Percentiles rank a stretch among this genome's conserved stretches.
Evolutionary conservation across 2,888 invertebrate genomes (phyloP).

Genomic region (Neoscelio sp.): DNA sequence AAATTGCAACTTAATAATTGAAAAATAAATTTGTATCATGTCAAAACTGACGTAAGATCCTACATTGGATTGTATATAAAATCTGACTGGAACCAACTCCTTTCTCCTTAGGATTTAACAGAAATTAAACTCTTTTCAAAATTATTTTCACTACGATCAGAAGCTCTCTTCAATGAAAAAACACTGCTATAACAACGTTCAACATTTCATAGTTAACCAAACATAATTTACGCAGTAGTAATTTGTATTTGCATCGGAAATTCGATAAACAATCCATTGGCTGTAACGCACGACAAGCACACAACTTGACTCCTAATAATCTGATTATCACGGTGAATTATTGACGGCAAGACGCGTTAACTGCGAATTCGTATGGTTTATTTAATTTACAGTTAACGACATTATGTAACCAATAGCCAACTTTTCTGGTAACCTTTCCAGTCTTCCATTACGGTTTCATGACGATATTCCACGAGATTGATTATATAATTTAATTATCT

Average conservation of each 20-base stretch:
- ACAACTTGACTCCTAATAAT: slow-evolving; percentile 32
- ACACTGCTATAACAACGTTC: slow-evolving; percentile 11
- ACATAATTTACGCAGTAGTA: slow-evolving; percentile 31
- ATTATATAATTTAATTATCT: slow-evolving; percentile 55
- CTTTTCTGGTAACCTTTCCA: slow-evolving; percentile 22
- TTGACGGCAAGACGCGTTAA: slow-evolving; percentile 3
- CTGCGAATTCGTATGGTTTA: neutral
- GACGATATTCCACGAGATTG: slow-evolving; percentile 20
- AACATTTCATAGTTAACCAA: slow-evolving; percentile 6
- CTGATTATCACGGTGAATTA: slow-evolving; percentile 23
- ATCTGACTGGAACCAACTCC: too few relatives aligned
- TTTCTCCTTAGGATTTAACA: too few relatives aligned
- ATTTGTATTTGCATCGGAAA: slow-evolving; percentile 37
- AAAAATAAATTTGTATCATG: too few relatives aligned
- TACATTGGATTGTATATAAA: too few relatives aligned
- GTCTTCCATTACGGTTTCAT: slow-evolving; percentile 3
- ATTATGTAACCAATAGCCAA: too few relatives aligned
- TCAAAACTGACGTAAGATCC: too few relatives aligned
- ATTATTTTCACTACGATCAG: too few relatives aligned
- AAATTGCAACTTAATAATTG: too few relatives aligned
- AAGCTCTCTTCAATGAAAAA: neutral
- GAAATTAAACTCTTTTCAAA: too few relatives aligned
- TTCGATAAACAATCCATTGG: slow-evolving; percentile 24
- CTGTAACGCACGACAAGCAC: slow-evolving; percentile 20
- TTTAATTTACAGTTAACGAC: neutral